Conservation (phyloP, 2,888 invertebrate species). For the Nezara viridula region DNA sequence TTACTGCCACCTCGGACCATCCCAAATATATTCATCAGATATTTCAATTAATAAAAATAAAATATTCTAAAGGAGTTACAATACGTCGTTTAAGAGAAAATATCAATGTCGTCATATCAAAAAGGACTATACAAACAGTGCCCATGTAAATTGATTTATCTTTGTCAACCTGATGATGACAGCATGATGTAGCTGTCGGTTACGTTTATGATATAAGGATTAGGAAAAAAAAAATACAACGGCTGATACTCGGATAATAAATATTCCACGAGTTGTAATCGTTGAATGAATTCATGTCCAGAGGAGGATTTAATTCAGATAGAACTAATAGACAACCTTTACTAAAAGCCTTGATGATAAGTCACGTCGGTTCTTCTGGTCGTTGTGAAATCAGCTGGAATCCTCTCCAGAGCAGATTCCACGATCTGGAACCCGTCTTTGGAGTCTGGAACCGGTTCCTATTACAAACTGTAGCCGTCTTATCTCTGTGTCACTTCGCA, state of each 20-base stretch:
- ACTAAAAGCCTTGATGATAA: slow-evolving; percentile 24
- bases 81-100: too few relatives aligned
- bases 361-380: neutral
- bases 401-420: slow-evolving; percentile 7
- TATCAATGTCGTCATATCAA: neutral
- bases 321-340: slow-evolving; percentile 29
- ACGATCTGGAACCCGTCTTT: neutral
- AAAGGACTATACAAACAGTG: neutral
- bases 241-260: neutral
- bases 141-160: neutral
- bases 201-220: neutral
- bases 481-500: neutral
- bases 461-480: slow-evolving; percentile 6
- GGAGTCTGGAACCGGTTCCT: neutral
- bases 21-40: too few relatives aligned
- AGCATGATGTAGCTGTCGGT: neutral
- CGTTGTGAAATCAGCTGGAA: slow-evolving; percentile 16
- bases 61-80: too few relatives aligned
- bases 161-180: neutral
- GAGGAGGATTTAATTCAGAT: neutral
- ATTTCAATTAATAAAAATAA: too few relatives aligned
- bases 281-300: slow-evolving; percentile 28
- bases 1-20: too few relatives aligned
- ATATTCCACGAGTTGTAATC: slow-evolving; percentile 23
- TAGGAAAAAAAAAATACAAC: neutral